Evolutionary conservation across 2,797 vertebrate genomes (phyloP), one percentile per base, ranked within the genome.

Genomic region (Tokudaia tokunoshimensis): DNA sequence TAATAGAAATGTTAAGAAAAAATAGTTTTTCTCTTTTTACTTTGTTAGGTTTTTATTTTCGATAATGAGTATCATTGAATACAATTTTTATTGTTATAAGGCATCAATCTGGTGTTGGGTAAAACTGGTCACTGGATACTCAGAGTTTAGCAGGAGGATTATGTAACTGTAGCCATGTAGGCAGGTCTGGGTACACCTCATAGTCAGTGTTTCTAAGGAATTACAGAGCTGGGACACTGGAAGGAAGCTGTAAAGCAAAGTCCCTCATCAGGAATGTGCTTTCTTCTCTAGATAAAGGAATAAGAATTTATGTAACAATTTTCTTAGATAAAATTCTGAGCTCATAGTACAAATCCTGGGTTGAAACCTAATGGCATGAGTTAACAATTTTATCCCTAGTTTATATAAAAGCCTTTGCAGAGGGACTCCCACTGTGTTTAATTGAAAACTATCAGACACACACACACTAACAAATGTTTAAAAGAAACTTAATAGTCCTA

Each of bases 1-100:
- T 91, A 50, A 86, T 89, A 91, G 55, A 85, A 85, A 89, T 31
- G 8, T 70, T 82, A 93, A 92, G 14, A 20, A 89, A 57, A 93
- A 88, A 72, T 78, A 3, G 52, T 81, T 96, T 91, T 63, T 87
- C 61, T 67, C 19, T 86, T 76, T 92, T 83, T 89, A 76, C 14
- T 91, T 72, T 50, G 24, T 55, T 95, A 76, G 85, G 79, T 94
- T 97, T 97, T 55, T 17, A n/a, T 97, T 95, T 96, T 94, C 37
- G 95, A 0, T 75, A 55, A 65, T 85, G 93, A 47, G 8, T 52
- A 74, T 81, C 31, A 87, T 10, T 90, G n/a, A 89, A 57, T 82
- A 67, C 2, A 74, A 0, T 34, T 93, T 95, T 79, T 78, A 37
- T 86, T 92, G 55, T 63, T 79, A 15, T 9, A 75, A n/a, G 19